Base-by-base conservation (phyloP, 2,797 vertebrate genomes). In the Holocentrus rufus region DNA sequence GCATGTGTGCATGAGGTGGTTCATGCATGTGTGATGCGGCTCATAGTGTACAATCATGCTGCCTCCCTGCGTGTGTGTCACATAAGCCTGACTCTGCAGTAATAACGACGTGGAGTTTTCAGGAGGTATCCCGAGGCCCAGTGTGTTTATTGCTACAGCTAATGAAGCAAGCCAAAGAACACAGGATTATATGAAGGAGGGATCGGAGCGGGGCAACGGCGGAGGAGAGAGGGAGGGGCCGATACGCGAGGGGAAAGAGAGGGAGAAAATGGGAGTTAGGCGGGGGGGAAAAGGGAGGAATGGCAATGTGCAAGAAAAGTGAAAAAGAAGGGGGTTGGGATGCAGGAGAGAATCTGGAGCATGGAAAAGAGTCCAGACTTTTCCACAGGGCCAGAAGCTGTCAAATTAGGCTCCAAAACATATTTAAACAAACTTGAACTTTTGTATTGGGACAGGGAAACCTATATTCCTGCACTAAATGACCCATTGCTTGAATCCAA, bases 131-230 rank as follows among this genome's bases (percentile, higher is more conserved):
- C 85, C 70, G 66, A 86, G 69, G 81, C 68, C 74, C 69, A 7
- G 20, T 46, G 84, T 89, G 88, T 93, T 92, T 92, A 88, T 92
- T 92, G 85, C 81, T 74, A 64, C 69, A 85, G 66, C 84, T 88
- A 91, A 88, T 83, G 82, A 87, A 81, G 78, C 30, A 17, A 81
- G 88, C 89, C 90, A 91, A 90, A 81, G 69, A 83, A 88, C 81
- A 89, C 86, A 86, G 76, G 79, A 84, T 87, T 87, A 71, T 86
- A 72, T 78, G 81, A 60, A 77, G 81, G 75, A 76, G 85, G 76
- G 74, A 78, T 49, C 46, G 65, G 76, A 78, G 77, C 77, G 67
- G 68, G 59, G 72, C 39, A 74, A 59, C 23, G 50, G 46, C 2
- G 20, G 46, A 52, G 63, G 52, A 22, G 27, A 7, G 42, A 11